Evolutionary conservation across 2,113 vertebrate genomes (phyloP).

Genomic region (Tragelaphus buxtoni): DNA sequence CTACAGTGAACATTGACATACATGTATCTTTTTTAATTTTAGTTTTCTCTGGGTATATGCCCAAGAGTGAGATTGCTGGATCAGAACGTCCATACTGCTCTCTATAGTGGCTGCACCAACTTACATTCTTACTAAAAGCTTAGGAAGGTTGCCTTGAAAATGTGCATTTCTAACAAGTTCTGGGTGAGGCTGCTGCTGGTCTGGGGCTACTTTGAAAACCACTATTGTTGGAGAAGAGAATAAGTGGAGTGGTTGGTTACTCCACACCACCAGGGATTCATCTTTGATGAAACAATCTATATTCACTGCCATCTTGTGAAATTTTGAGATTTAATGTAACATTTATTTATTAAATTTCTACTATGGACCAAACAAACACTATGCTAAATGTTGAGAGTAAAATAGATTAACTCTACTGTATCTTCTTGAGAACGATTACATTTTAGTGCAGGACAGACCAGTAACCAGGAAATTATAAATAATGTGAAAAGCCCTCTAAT

Average conservation of each 20-base stretch:
- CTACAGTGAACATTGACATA: background rate
- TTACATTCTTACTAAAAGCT: background rate
- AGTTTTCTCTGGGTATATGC: background rate
- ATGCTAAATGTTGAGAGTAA: background rate
- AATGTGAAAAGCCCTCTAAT: background rate
- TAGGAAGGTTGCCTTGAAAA: background rate
- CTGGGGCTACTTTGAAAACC: background rate
- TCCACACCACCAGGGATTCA: background rate
- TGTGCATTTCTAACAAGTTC: background rate
- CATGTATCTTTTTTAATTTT: background rate
- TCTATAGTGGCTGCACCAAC: background rate
- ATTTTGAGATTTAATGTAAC: background rate
- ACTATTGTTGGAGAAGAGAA: background rate
- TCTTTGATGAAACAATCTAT: background rate
- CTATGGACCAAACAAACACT: background rate
- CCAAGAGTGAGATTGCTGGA: background rate
- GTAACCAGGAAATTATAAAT: background rate
- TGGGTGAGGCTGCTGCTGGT: background rate
- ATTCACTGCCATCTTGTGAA: background rate
- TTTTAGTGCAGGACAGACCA: background rate
- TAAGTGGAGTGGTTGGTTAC: background rate
- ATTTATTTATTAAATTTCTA: background rate
- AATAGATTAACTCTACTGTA: background rate
- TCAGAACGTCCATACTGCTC: background rate
- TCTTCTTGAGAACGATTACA: background rate